A percentile compares a stretch with the other conserved stretches of the same genome.
Conservation (phyloP, 2,113 vertebrate genomes). For the Alligator sinensis region DNA sequence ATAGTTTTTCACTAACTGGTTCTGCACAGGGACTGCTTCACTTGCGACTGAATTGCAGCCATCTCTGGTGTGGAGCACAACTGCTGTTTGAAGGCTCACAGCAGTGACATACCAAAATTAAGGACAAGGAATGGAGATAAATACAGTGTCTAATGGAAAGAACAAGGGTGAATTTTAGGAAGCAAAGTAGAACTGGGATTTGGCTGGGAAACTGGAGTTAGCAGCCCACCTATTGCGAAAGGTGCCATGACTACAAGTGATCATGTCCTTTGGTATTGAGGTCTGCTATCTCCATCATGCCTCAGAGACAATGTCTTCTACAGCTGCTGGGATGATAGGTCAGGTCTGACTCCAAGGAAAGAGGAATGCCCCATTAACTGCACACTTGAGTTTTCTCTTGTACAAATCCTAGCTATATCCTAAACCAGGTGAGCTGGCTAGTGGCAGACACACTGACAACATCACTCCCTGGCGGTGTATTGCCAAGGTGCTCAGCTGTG, state of each 20-base stretch:
- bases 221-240: neutral
- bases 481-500: accelerated
- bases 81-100: neutral
- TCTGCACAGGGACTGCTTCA: neutral
- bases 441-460: neutral
- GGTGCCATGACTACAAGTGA: neutral
- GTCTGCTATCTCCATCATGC: neutral
- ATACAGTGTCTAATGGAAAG: neutral
- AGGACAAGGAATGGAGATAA: neutral
- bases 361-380: neutral
- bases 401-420: neutral
- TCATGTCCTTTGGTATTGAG: neutral
- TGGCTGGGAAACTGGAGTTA: neutral
- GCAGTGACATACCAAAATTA: neutral
- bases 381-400: neutral
- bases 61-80: neutral
- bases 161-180: neutral
- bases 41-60: neutral
- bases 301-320: neutral
- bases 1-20: neutral
- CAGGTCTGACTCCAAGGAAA: neutral
- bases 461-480: neutral
- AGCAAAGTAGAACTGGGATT: neutral
- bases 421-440: neutral
- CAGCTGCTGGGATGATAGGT: neutral